Conservation (phyloP, 2,797 vertebrate genomes). For the Eulemur coronatus region DNA sequence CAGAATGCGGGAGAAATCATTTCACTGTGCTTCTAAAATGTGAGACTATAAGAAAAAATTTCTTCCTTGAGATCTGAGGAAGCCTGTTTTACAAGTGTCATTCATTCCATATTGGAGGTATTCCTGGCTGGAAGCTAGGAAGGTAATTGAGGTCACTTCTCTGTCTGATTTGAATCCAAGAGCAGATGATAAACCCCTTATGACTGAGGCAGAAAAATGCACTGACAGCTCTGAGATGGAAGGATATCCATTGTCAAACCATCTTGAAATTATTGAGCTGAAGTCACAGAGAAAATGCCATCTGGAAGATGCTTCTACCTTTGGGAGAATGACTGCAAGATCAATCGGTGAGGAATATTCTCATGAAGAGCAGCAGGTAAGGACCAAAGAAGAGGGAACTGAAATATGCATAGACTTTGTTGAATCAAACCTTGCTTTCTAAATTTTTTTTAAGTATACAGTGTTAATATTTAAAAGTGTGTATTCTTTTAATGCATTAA, state of each 20-base stretch:
- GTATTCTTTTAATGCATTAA: not conserved
- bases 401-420: not conserved
- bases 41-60: not conserved
- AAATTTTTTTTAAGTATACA: conserved; percentile 27
- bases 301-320: not conserved
- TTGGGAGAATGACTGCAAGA: not conserved
- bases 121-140: not conserved
- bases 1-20: not conserved
- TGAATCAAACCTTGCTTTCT: not conserved
- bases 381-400: not conserved
- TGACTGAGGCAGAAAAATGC: conserved; percentile 19
- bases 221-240: not conserved
- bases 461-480: not conserved
- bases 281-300: not conserved
- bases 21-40: not conserved
- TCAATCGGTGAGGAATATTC: conserved; percentile 19
- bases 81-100: not conserved
- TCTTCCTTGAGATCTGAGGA: not conserved
- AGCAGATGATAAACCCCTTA: not conserved
- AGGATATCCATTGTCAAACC: conserved; percentile 21
- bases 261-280: conserved; percentile 1
- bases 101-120: not conserved
- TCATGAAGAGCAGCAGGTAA: not conserved
- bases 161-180: not conserved
- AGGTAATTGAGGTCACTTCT: not conserved